A percentile compares a stretch with the other conserved stretches of the same genome.
Conservation (phyloP, 2,113 vertebrate genomes). For the Lonchura striata region DNA sequence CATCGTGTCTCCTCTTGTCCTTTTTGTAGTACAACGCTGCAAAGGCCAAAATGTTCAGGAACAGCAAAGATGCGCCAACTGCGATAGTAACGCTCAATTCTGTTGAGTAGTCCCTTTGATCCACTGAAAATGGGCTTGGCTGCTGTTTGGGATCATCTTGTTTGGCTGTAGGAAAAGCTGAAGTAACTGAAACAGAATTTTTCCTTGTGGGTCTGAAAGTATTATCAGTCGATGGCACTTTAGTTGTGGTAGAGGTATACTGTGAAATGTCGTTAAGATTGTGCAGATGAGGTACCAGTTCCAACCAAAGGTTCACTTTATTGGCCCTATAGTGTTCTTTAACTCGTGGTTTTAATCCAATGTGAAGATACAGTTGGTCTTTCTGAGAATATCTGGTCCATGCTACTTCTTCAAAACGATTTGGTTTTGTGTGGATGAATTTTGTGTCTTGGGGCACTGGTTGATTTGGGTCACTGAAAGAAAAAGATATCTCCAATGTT, state of each 20-base stretch:
- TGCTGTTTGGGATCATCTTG: slow-evolving; percentile 92
- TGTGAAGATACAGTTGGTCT: slow-evolving; percentile 97
- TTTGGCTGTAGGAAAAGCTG: slow-evolving; percentile 91
- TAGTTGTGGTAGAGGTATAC: slow-evolving; percentile 96
- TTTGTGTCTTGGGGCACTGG: slow-evolving; percentile 98
- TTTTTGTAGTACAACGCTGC: slow-evolving; percentile 98
- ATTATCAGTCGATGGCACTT: slow-evolving; percentile 92
- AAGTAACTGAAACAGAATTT: slow-evolving; percentile 87
- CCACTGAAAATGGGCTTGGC: slow-evolving; percentile 88
- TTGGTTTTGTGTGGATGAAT: slow-evolving; percentile 98
- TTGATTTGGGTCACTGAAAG: slow-evolving; percentile 92
- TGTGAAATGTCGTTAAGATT: slow-evolving; percentile 97
- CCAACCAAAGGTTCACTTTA: slow-evolving; percentile 98
- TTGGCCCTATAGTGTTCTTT: slow-evolving; percentile 98
- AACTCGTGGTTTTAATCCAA: slow-evolving; percentile 95
- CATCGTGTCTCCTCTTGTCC: slow-evolving; percentile 95
- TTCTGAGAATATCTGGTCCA: slow-evolving; percentile 99
- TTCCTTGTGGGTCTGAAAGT: slow-evolving; percentile 92
- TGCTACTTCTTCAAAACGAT: slow-evolving; percentile 98
- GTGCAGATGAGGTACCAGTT: slow-evolving; percentile 97
- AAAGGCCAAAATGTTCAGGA: slow-evolving; percentile 97
- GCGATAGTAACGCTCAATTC: slow-evolving; percentile 97
- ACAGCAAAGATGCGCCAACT: slow-evolving; percentile 93
- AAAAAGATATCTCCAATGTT: neutral
- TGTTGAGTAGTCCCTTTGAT: slow-evolving; percentile 97